These are phyloP conservation scores for Sus cebifrons DNA, from an alignment of 2,797 vertebrate species.

Conservation along the genomic window DNA sequence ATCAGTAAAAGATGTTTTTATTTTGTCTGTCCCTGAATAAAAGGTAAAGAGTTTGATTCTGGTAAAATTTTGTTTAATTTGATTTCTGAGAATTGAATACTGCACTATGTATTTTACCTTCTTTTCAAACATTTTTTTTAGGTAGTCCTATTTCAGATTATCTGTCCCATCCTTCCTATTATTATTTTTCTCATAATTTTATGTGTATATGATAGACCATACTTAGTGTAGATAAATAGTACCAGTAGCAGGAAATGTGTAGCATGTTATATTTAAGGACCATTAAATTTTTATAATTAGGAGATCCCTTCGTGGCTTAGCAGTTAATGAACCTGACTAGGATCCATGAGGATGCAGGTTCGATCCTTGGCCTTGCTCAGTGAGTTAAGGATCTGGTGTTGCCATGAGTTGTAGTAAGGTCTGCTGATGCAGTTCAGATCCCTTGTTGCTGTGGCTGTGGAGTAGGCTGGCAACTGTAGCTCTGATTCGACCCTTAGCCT, in stretches of 20 bases:
- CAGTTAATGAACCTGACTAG: too few relatives aligned
- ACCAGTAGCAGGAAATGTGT: neutral
- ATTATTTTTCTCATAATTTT: slow-evolving; percentile 6
- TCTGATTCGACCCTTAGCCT: too few relatives aligned
- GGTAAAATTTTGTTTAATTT: slow-evolving; percentile 4
- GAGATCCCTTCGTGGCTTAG: too few relatives aligned
- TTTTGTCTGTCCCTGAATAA: slow-evolving; percentile 40
- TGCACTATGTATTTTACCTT: neutral
- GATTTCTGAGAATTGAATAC: slow-evolving; percentile 50
- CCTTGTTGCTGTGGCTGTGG: too few relatives aligned
- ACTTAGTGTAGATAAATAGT: slow-evolving; percentile 1
- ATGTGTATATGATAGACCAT: slow-evolving; percentile 17
- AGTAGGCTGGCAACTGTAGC: too few relatives aligned
- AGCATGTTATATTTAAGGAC: neutral
- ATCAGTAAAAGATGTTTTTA: slow-evolving; percentile 4
- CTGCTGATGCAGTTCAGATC: too few relatives aligned
- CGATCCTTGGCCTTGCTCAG: too few relatives aligned
- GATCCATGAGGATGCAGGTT: too few relatives aligned
- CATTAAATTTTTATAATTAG: neutral
- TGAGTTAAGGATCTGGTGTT: too few relatives aligned
- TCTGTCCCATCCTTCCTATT: neutral
- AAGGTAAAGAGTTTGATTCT: slow-evolving; percentile 5
- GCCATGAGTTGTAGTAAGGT: too few relatives aligned
- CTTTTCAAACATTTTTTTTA: neutral
- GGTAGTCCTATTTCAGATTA: neutral